Evolutionary conservation across 2,797 vertebrate species (phyloP), one percentile per base, ranked within the genome.

Genomic region (Mallotus villosus): DNA sequence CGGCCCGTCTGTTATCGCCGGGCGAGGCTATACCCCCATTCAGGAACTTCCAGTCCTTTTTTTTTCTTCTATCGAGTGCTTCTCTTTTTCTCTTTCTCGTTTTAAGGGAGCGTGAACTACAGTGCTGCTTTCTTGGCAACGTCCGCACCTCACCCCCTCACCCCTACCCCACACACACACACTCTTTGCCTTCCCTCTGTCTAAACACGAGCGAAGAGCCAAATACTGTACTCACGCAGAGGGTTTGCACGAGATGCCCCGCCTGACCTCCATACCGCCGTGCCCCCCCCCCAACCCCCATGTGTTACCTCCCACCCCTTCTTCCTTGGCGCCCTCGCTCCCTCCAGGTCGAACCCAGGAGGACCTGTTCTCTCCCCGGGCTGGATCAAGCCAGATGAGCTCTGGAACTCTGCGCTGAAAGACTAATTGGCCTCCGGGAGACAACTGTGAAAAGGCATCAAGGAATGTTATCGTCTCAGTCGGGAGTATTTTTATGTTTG

Each of bases 181-280:
- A 1, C 51, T 27, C 58, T 64, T 29, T 22, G 29, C 67, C 81
- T 72, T 75, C 53, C 75, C 75, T 86, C 76, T 84, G 78, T 88
- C 78, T 82, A 83, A 85, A 89, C 84, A 85, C 46, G 37, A 81
- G 77, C 86, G 69, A 80, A 81, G 67, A 82, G 80, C 79, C 82
- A 80, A 84, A 81, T 77, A 74, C 70, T 75, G 75, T 73, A 74
- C 80, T 84, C 77, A 82, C 73, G 75, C 78, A 86, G 67, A 80
- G 63, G 75, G 74, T 80, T 83, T 86, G 74, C 75, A 76, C 82
- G 70, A 81, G 64, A 69, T 69, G 64, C 58, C 59, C 25, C 41
- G 67, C 27, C 55, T 19, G 67, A 58, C 73, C 76, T 37, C 67
- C 21, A 49, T 46, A 74, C 59, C 29, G 66, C 67, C 68, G 27